These are phyloP conservation scores for Sitophilus oryzae DNA, from an alignment of 1,140 invertebrate genomes.

Conservation along the genomic window DNA sequence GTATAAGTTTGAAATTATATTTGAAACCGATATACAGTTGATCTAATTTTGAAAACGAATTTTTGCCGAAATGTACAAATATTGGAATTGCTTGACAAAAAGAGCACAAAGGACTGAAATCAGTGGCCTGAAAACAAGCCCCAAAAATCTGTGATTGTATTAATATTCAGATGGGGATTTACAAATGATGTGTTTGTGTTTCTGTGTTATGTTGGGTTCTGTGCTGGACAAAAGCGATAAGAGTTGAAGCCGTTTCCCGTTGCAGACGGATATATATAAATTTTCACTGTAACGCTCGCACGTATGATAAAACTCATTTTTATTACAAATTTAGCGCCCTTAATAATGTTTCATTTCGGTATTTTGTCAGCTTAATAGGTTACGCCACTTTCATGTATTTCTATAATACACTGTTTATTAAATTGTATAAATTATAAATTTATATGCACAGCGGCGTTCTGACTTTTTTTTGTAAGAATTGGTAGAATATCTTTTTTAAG, in stretches of 20 bases:
- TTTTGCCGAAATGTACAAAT: too few relatives aligned
- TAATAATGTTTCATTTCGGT: background rate
- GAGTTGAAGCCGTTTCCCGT: background rate
- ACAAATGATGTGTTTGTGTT: constrained; percentile 4
- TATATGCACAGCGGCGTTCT: too few relatives aligned
- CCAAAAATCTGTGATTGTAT: constrained; percentile 5
- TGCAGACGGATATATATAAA: background rate
- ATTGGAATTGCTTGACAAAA: background rate
- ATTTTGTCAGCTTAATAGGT: background rate
- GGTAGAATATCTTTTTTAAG: too few relatives aligned
- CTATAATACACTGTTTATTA: background rate
- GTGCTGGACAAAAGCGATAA: constrained; percentile 4
- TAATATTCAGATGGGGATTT: constrained; percentile 5
- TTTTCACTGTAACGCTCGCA: background rate
- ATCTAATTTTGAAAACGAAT: too few relatives aligned
- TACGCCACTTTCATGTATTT: background rate
- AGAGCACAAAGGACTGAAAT: background rate
- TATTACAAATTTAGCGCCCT: background rate
- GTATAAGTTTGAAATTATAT: too few relatives aligned
- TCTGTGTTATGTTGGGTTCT: background rate
- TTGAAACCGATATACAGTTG: too few relatives aligned
- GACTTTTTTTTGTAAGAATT: too few relatives aligned
- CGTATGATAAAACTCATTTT: background rate
- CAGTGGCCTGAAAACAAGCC: background rate
- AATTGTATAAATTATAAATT: too few relatives aligned